Evolutionary conservation across 2,113 vertebrate genomes (phyloP).

Genomic region (Otus sunia): DNA sequence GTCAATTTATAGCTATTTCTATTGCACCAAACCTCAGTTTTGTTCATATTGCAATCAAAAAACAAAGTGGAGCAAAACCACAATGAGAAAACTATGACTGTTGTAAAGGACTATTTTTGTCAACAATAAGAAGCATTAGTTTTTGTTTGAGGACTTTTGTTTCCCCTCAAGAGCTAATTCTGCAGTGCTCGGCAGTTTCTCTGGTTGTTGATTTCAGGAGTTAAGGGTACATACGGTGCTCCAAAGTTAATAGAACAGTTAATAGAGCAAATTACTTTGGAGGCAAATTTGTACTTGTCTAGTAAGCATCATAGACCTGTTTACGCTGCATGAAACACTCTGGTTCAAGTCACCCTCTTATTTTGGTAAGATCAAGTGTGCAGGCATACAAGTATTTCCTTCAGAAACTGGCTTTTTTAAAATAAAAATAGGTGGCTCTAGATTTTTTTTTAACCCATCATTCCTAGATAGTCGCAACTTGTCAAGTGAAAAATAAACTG

Average conservation of each 20-base stretch:
- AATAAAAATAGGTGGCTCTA: background rate
- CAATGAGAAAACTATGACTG: background rate
- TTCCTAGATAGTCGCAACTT: background rate
- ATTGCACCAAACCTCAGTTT: background rate
- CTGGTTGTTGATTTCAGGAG: background rate
- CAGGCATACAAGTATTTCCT: background rate
- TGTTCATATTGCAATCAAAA: background rate
- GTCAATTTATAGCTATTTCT: background rate
- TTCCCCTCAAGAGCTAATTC: background rate
- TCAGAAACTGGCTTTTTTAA: background rate
- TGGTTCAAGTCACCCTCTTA: background rate
- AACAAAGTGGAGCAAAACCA: background rate
- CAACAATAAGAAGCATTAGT: background rate
- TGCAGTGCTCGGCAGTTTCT: background rate
- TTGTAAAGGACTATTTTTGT: background rate
- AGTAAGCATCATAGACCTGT: background rate
- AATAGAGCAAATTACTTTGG: background rate
- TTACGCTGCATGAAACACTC: background rate
- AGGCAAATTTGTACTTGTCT: background rate
- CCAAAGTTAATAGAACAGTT: background rate
- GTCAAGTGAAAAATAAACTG: background rate
- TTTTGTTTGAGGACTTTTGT: background rate
- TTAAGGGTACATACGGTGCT: background rate
- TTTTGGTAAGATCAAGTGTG: background rate
- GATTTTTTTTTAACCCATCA: background rate